phyloP scores from a whole-genome alignment of 2,797 vertebrate species.

The Erithacus rubecula region DNA sequence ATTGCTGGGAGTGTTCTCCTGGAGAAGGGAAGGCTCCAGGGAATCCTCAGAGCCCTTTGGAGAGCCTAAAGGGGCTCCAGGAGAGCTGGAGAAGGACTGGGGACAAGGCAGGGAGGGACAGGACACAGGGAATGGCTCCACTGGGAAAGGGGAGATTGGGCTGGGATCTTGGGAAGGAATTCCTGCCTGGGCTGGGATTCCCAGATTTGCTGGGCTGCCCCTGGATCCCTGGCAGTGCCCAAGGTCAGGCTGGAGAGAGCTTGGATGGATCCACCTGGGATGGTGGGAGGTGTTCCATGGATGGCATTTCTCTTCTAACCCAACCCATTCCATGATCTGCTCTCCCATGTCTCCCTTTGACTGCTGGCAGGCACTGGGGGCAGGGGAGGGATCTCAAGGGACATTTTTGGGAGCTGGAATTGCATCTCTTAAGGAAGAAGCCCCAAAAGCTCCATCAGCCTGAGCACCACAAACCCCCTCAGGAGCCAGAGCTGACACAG shows the following conservation, averaged over 20 bases:
- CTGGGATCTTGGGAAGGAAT: not conserved
- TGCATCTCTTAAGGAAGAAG: not conserved
- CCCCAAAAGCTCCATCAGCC: not conserved
- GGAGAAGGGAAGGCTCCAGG: not conserved
- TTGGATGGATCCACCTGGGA: not conserved
- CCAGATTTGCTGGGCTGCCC: not conserved
- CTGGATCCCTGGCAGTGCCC: not conserved
- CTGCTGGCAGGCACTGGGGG: not conserved
- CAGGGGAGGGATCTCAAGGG: not conserved
- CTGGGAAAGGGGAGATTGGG: not conserved
- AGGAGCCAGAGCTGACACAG: not conserved
- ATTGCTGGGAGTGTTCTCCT: not conserved
- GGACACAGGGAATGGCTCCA: not conserved
- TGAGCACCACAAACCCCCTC: not conserved
- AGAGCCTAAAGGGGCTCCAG: not conserved
- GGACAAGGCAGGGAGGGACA: rapidly evolving
- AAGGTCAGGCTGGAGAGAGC: not conserved
- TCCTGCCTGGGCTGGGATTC: not conserved
- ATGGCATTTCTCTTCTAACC: not conserved
- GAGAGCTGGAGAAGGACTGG: not conserved
- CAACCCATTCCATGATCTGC: rapidly evolving
- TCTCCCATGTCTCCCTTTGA: not conserved
- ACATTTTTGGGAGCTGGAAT: not conserved
- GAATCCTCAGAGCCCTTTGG: not conserved
- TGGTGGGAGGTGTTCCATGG: not conserved